A percentile compares a stretch with the other conserved stretches of the same genome.
Evolutionary conservation across 2,113 vertebrate genomes (phyloP).

Genomic region (Albula glossodonta): DNA sequence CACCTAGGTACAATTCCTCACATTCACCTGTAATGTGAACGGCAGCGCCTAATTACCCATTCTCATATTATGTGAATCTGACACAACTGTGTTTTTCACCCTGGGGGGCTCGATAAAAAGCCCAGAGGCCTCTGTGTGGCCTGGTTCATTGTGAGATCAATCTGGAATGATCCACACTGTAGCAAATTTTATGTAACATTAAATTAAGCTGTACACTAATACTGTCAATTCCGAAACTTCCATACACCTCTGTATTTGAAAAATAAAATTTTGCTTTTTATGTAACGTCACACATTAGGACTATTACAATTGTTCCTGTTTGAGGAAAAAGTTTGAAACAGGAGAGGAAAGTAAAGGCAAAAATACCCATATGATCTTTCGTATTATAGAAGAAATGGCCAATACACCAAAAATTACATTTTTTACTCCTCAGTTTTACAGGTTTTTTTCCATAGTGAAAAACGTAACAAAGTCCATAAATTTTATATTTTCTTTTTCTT

Average conservation of each 20-base stretch:
- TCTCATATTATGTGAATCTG: constrained; percentile 25
- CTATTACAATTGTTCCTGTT: constrained; percentile 16
- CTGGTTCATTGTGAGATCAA: constrained; percentile 13
- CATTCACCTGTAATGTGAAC: constrained; percentile 35
- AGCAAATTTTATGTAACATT: constrained; percentile 64
- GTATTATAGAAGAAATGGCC: constrained; percentile 27
- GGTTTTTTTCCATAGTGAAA: not conserved
- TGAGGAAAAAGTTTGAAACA: constrained; percentile 36
- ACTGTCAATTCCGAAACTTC: constrained; percentile 55
- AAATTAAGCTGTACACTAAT: constrained; percentile 55
- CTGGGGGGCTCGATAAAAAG: too few species aligned
- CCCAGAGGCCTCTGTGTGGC: not conserved
- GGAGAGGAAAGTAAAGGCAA: constrained; percentile 33
- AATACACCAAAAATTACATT: not conserved
- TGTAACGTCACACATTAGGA: constrained; percentile 27
- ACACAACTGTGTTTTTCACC: not conserved
- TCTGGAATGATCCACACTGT: constrained; percentile 57
- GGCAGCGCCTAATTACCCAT: constrained; percentile 47
- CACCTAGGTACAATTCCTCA: not conserved
- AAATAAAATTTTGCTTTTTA: constrained; percentile 44
- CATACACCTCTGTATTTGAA: constrained; percentile 47
- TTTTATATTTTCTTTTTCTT: not conserved
- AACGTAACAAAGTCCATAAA: not conserved
- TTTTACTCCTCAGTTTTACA: not conserved
- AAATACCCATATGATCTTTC: constrained; percentile 36